phyloP scores from a whole-genome alignment of 2,113 vertebrate species.

The Pygoscelis adeliae region DNA sequence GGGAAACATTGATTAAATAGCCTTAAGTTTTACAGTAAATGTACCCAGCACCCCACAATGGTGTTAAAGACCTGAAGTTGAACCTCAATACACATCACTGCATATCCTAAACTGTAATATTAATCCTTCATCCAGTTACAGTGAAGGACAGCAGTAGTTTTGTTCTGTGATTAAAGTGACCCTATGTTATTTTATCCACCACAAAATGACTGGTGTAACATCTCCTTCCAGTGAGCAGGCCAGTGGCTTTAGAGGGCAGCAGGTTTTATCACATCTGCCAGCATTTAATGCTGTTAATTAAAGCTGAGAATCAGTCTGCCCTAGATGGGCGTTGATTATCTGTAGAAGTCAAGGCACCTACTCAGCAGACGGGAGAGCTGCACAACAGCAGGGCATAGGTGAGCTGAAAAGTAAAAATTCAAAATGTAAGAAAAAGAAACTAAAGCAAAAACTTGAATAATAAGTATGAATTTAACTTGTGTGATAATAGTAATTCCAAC shows the following conservation, averaged over 20 bases:
- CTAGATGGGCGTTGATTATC: not conserved
- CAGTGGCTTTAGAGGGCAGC: not conserved
- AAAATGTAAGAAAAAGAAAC: not conserved
- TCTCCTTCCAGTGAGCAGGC: not conserved
- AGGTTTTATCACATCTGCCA: not conserved
- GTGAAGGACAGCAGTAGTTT: not conserved
- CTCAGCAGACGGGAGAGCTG: not conserved
- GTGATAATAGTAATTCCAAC: not conserved
- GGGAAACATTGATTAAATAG: not conserved
- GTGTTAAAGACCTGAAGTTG: not conserved
- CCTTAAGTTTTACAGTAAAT: not conserved
- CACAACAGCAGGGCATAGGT: not conserved
- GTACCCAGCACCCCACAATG: not conserved
- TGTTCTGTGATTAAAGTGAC: constrained; percentile 3
- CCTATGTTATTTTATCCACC: not conserved
- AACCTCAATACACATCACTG: not conserved
- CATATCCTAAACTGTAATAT: not conserved
- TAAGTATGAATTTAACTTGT: not conserved
- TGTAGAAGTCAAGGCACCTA: not conserved
- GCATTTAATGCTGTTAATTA: not conserved
- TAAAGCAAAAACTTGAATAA: not conserved
- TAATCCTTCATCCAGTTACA: not conserved
- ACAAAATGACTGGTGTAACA: not conserved
- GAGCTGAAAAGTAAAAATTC: not conserved
- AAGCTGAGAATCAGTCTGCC: not conserved